Conservation (phyloP, 2,888 invertebrate genomes). For the Pyrrhia umbra region DNA sequence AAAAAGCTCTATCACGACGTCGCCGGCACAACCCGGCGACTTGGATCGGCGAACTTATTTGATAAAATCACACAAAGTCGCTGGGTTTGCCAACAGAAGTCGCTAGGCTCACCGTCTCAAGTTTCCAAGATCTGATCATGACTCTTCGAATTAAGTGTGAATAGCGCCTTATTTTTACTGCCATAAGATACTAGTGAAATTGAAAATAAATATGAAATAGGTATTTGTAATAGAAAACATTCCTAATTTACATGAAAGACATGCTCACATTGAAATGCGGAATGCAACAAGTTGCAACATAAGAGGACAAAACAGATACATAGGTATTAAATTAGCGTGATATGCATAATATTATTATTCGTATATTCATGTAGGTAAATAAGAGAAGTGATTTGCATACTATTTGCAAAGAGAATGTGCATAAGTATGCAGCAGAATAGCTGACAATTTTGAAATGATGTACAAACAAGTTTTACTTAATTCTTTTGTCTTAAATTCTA, state of each 20-base stretch:
- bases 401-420: slow-evolving; percentile 18
- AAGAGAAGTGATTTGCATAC: slow-evolving; percentile 42
- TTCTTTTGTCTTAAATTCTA: not conserved
- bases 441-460: too few relatives aligned
- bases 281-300: slow-evolving; percentile 37
- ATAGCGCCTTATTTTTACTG: too few relatives aligned
- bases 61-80: too few relatives aligned
- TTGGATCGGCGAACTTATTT: too few relatives aligned
- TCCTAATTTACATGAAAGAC: slow-evolving; percentile 8
- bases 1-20: too few relatives aligned
- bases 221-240: slow-evolving; percentile 10
- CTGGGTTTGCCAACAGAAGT: too few relatives aligned
- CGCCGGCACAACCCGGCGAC: too few relatives aligned
- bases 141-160: too few relatives aligned
- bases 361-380: slow-evolving; percentile 24
- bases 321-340: slow-evolving; percentile 36
- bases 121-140: too few relatives aligned
- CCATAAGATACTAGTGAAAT: too few relatives aligned
- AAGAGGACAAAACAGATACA: slow-evolving; percentile 26
- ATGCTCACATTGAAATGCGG: slow-evolving; percentile 30
- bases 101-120: too few relatives aligned
- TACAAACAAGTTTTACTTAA: not conserved
- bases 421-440: slow-evolving; percentile 2
- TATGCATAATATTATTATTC: slow-evolving; percentile 35
- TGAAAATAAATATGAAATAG: too few relatives aligned